Evolutionary conservation across 2,797 vertebrate species (phyloP), one percentile per base, ranked within the genome.

Genomic region (Rhodeus uyekii): DNA sequence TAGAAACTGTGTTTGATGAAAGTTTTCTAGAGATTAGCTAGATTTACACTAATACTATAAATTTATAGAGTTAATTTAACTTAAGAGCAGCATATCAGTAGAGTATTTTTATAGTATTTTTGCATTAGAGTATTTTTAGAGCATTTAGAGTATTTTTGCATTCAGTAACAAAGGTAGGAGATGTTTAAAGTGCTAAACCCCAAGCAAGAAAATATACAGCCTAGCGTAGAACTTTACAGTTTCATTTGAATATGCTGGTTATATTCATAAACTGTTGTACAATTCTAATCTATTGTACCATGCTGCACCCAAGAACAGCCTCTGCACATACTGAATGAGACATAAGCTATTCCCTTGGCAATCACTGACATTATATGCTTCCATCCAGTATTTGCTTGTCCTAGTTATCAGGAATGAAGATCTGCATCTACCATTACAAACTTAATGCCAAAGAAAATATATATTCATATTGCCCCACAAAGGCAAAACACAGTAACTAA

Each of bases 161-260:
- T 76, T 84, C 46, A 32, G 38, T 42, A 87, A 63, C 80, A 78
- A 74, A 85, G 39, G 38, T 67, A 32, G 29, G 19, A 74, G 27
- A 83, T 82, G 46, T 86, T 76, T 80, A 75, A 86, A 68, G 44
- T 64, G 78, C 76, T 78, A 48, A 58, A 76, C 32, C 34, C 58
- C 60, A 79, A 82, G 77, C 60, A 9, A 58, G 22, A 58, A 5
- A 39, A 55, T 55, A 39, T 58, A 82, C 65, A 75, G 77, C 76
- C 85, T 80, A 86, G 39, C 58, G 67, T 89, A 73, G 81, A 7
- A 24, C 50, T 71, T 85, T 68, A 83, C 68, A 38, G 55, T 78
- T 72, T 86, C 36, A 80, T 86, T 83, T 87, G 76, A 83, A 38
- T 58, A 42, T 46, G 50, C 69, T 81, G 76, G 84, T 80, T 76